Evolutionary conservation across 2,797 vertebrate genomes (phyloP).

Genomic region (Rousettus madagascariensis): DNA sequence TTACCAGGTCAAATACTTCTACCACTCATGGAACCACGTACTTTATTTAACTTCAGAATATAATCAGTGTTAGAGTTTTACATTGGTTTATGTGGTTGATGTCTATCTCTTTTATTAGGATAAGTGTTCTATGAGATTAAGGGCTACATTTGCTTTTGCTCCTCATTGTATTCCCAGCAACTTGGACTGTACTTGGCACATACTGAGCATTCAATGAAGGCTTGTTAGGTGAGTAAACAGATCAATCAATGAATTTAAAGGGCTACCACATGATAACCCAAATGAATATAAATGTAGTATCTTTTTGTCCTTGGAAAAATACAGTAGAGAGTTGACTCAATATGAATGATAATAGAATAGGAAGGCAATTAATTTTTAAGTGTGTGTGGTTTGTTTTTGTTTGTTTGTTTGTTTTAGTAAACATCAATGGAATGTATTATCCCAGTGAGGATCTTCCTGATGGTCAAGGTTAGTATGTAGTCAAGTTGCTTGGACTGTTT

Average conservation of each 20-base stretch:
- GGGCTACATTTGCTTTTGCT: not conserved
- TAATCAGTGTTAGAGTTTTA: not conserved
- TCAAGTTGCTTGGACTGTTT: not conserved
- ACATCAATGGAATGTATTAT: not conserved
- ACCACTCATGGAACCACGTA: fast-evolving
- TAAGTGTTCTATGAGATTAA: not conserved
- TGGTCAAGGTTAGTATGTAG: not conserved
- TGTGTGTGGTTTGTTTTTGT: too few species aligned
- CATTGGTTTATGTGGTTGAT: not conserved
- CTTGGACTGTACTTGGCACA: not conserved
- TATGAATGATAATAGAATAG: not conserved
- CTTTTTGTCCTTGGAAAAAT: not conserved
- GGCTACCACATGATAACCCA: not conserved
- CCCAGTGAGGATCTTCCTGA: not conserved
- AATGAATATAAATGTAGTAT: not conserved
- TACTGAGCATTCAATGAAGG: not conserved
- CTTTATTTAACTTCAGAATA: not conserved
- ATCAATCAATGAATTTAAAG: not conserved
- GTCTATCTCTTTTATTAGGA: not conserved
- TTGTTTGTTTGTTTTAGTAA: not conserved
- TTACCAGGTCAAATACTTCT: not conserved
- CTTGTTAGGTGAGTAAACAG: not conserved
- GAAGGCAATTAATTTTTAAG: not conserved
- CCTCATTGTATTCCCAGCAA: not conserved
- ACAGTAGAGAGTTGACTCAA: not conserved